phyloP scores from a whole-genome alignment of 2,113 vertebrate genomes.

The Craseonycteris thonglongyai region DNA sequence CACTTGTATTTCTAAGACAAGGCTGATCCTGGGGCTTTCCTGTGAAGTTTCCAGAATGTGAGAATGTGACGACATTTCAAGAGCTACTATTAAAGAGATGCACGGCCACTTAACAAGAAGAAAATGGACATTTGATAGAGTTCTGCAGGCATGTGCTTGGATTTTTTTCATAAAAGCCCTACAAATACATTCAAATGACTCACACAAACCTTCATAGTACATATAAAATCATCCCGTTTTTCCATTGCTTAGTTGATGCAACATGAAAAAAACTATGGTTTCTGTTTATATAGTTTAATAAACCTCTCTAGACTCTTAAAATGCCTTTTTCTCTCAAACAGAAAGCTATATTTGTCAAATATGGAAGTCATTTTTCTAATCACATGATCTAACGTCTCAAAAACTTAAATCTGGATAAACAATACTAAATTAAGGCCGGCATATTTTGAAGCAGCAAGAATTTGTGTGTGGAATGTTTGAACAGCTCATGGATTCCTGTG shows the following conservation, averaged over 20 bases:
- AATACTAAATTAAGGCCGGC: conserved; percentile 53
- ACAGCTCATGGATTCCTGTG: conserved; percentile 32
- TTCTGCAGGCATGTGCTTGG: not conserved
- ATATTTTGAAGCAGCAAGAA: conserved; percentile 58
- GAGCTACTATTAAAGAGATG: not conserved
- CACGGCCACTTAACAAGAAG: not conserved
- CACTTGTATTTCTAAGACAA: not conserved
- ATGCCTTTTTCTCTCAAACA: not conserved
- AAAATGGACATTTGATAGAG: not conserved
- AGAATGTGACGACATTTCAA: conserved; percentile 10
- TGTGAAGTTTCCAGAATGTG: not conserved
- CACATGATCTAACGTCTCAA: conserved; percentile 43
- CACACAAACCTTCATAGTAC: not conserved
- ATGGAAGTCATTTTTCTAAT: conserved; percentile 51
- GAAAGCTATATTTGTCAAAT: conserved; percentile 47
- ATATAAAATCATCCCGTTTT: not conserved
- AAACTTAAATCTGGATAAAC: conserved; percentile 49
- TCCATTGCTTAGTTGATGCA: not conserved
- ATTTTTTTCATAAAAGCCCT: conserved; percentile 38
- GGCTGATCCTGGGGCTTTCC: not conserved
- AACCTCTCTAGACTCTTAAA: conserved; percentile 8
- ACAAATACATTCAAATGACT: not conserved
- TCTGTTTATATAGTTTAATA: conserved; percentile 28
- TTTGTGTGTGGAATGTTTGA: conserved; percentile 44
- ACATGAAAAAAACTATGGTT: not conserved